Base-by-base conservation (phyloP, 1,140 invertebrate species). In the Lamellibrachia luymesi region DNA sequence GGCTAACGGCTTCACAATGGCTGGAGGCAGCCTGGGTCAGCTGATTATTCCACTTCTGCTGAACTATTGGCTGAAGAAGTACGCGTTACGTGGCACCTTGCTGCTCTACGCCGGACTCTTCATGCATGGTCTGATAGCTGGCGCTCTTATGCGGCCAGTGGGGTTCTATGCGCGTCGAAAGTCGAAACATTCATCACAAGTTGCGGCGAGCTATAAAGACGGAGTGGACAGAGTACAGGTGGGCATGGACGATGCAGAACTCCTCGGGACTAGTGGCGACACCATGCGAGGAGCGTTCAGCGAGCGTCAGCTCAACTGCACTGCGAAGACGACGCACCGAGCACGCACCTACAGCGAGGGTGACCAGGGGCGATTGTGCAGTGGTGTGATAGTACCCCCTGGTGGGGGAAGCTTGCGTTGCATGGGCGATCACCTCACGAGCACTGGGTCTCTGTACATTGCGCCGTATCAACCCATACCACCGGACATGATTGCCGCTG, bases 1-100 rank as follows among this genome's bases (percentile, higher is more conserved):
- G 13, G 98, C 98, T 38, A 98, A 98, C 96, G 98, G 98, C 0
- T 97, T 99, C 27, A 98, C 98, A 94, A 98, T 98, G 96, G 98
- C 98, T 4, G 98, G 98, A 25, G 98, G 98, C 95, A 98, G 98
- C 2, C 97, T 98, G 91, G 98, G 98, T 2, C 98, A 98, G 49
- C 98, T 98, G 94, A 97, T 98, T 94, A 97, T 98, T 93, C 98
- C 98, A 0, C 91, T 93, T 38, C n/a, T 90, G 5, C 38, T 93
- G 7, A 27, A n/a, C 56, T 64, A 89, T 80, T 98, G 98, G 50
- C 96, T 98, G 93, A 94, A 96, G 96, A 94, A 95, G 96, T 95
- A 96, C 96, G 92, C 52, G 13, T 80, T 92, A 27, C 56, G 80
- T n/a, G 93, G 93, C 2, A 80, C 51, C 10, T 92, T 93, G n/a